Conservation (phyloP, 2,797 vertebrate species). For the Anguilla anguilla region DNA sequence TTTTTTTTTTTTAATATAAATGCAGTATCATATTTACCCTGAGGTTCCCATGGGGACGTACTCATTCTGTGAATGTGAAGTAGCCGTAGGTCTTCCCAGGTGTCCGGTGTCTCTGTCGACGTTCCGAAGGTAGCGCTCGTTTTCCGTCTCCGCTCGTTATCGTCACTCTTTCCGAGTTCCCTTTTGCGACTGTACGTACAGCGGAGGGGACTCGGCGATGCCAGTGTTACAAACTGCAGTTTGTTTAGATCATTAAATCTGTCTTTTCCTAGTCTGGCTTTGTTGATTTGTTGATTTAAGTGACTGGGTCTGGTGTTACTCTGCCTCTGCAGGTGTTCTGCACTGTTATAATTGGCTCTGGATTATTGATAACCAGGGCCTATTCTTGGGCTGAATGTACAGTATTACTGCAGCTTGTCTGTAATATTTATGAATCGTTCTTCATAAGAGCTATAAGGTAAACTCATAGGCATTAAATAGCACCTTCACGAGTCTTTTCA, state of each 20-base stretch:
- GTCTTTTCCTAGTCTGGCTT: background rate
- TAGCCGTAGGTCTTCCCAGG: conserved; percentile 33
- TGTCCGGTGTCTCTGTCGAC: conserved; percentile 25
- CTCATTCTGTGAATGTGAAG: conserved; percentile 80
- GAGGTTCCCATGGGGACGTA: conserved; percentile 53
- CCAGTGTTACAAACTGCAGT: conserved; percentile 17
- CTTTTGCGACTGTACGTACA: background rate
- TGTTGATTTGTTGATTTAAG: background rate
- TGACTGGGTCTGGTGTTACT: background rate
- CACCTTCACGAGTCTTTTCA: too few relatives aligned
- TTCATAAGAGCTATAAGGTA: too few relatives aligned
- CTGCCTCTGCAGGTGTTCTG: background rate
- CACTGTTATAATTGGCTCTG: background rate
- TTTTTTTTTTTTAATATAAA: conserved; percentile 22
- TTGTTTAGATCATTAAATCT: conserved; percentile 14
- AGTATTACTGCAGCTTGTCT: too few relatives aligned
- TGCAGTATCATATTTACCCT: conserved; percentile 35
- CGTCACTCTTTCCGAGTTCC: background rate
- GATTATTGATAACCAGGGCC: background rate
- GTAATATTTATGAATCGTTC: too few relatives aligned
- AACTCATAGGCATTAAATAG: too few relatives aligned
- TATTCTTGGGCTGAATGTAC: background rate
- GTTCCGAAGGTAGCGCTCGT: background rate
- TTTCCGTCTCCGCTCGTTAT: background rate
- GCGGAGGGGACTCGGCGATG: background rate